Conservation (phyloP, 2,113 vertebrate species). For the Dascyllus trimaculatus region DNA sequence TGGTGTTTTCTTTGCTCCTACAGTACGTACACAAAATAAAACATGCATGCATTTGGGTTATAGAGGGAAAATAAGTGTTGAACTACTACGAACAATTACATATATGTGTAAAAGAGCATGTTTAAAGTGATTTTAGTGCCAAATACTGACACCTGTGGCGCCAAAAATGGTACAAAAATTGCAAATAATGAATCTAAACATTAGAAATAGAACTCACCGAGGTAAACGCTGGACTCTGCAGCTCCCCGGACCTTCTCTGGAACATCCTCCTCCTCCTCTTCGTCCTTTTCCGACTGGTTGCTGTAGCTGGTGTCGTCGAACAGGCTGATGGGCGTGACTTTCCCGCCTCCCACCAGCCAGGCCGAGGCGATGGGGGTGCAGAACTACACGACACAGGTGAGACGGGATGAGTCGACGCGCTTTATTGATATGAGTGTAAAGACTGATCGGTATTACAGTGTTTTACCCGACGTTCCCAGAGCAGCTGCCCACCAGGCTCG, state of each 20-base stretch:
- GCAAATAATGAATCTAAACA: not conserved
- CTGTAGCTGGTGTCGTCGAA: constrained; percentile 95
- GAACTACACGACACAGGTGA: constrained; percentile 83
- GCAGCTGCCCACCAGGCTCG: constrained; percentile 89
- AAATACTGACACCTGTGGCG: too few relatives aligned
- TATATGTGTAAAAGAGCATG: too few relatives aligned
- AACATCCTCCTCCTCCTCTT: constrained; percentile 92
- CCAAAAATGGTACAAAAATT: too few relatives aligned
- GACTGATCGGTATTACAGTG: not conserved
- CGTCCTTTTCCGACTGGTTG: constrained; percentile 75
- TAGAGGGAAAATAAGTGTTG: too few relatives aligned
- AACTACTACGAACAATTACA: too few relatives aligned
- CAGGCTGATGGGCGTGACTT: constrained; percentile 94
- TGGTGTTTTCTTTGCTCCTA: too few relatives aligned
- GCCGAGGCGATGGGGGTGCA: constrained; percentile 97
- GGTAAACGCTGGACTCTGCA: constrained; percentile 94
- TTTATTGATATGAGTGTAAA: not conserved
- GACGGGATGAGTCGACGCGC: not conserved
- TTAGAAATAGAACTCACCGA: constrained; percentile 84
- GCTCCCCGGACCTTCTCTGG: constrained; percentile 89
- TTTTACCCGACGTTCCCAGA: constrained; percentile 96
- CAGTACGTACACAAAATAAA: too few relatives aligned
- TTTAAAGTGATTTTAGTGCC: too few relatives aligned
- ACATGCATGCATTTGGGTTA: too few relatives aligned
- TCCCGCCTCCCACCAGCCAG: constrained; percentile 95